phyloP scores from a whole-genome alignment of 1,140 invertebrate genomes.

The Alviniconcha marisindica region DNA sequence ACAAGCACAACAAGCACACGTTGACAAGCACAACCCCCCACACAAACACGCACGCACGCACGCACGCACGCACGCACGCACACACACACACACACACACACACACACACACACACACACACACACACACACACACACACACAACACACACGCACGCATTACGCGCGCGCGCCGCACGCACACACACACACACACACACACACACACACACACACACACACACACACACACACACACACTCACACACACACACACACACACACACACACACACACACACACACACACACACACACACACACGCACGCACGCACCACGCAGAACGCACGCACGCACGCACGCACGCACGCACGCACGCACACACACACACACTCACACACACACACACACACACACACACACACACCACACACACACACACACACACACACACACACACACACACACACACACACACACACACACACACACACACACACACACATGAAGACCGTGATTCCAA shows the following conservation, averaged over 20 bases:
- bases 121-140: constrained; percentile 8
- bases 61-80: background rate
- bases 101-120: constrained; percentile 26
- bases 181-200: background rate
- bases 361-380: background rate
- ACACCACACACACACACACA: constrained; percentile 9
- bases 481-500: background rate
- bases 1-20: too few species aligned
- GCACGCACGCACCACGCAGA: background rate
- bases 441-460: background rate
- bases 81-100: background rate
- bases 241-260: constrained; percentile 2
- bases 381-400: constrained; percentile 11
- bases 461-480: background rate
- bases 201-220: constrained; percentile 1
- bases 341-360: constrained; percentile 10
- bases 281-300: constrained; percentile 12
- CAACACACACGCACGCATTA: constrained; percentile 1
- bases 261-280: background rate
- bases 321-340: background rate
- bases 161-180: background rate
- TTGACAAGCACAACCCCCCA: background rate
- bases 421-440: constrained; percentile 11
- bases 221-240: background rate
- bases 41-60: background rate